These are phyloP conservation scores for Germaria angustata DNA, from an alignment of 2,888 invertebrate species.

Conservation along the genomic window DNA sequence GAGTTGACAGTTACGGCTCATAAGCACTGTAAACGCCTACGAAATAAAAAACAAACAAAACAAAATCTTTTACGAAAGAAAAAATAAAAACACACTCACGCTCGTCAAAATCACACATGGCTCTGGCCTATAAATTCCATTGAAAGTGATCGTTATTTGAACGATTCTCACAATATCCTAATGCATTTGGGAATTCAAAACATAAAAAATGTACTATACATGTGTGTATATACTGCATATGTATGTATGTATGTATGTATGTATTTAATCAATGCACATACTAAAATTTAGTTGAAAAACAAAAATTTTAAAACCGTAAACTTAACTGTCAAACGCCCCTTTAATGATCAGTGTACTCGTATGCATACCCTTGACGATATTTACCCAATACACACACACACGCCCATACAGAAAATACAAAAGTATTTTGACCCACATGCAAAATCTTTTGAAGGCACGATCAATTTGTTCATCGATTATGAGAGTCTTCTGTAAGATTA, in stretches of 20 bases:
- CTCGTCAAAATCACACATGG: constrained; percentile 68
- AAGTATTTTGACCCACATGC: neutral
- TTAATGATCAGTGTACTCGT: constrained; percentile 62
- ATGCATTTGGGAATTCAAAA: constrained; percentile 62
- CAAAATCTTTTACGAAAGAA: constrained; percentile 44
- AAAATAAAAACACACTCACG: constrained; percentile 43
- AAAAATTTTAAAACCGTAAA: constrained; percentile 41
- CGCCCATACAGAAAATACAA: neutral
- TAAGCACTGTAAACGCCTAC: constrained; percentile 76
- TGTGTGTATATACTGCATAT: neutral
- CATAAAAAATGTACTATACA: constrained; percentile 55
- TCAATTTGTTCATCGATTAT: constrained; percentile 46
- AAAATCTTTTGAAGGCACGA: neutral
- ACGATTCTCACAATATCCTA: constrained; percentile 39
- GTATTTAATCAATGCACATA: constrained; percentile 9
- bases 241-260: neutral
- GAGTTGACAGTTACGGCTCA: constrained; percentile 73
- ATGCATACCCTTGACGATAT: constrained; percentile 33
- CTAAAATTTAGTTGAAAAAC: neutral
- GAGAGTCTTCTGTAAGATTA: constrained; percentile 30
- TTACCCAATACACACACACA: neutral
- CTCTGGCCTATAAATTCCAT: constrained; percentile 64
- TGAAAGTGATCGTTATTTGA: constrained; percentile 53
- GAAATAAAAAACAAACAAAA: constrained; percentile 68
- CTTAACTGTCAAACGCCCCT: constrained; percentile 64